A percentile compares a stretch with the other conserved stretches of the same genome.
phyloP scores from a whole-genome alignment of 2,888 invertebrate species.

The Tenthredo amoena region DNA sequence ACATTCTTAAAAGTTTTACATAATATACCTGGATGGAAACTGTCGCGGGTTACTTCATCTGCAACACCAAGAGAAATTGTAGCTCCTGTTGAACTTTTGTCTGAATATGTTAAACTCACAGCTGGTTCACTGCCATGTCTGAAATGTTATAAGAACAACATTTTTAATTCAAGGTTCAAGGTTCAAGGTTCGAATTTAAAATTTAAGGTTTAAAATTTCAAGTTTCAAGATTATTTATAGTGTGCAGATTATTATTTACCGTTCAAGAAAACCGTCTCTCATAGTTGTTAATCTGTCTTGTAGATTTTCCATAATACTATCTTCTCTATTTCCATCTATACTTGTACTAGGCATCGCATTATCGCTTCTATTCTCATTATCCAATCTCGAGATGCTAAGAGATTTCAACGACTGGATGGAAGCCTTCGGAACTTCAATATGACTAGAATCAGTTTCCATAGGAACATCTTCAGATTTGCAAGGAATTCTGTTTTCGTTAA shows the following conservation, averaged over 20 bases:
- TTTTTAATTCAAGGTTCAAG: slow-evolving; percentile 37
- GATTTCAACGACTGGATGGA: slow-evolving; percentile 67
- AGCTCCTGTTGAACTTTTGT: slow-evolving; percentile 83
- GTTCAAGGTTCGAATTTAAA: slow-evolving; percentile 6
- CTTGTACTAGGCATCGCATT: slow-evolving; percentile 60
- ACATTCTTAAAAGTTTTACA: background rate
- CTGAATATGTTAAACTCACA: slow-evolving; percentile 82
- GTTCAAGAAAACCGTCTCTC: slow-evolving; percentile 82
- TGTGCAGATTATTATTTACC: slow-evolving; percentile 65
- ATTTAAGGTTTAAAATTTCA: background rate
- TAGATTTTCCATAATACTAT: slow-evolving; percentile 75
- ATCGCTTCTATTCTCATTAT: slow-evolving; percentile 57
- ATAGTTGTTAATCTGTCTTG: slow-evolving; percentile 78
- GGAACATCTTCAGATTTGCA: slow-evolving; percentile 64
- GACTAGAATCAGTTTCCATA: slow-evolving; percentile 74
- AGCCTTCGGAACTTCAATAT: slow-evolving; percentile 65
- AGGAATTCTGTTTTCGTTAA: slow-evolving; percentile 56
- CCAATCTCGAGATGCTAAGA: slow-evolving; percentile 59
- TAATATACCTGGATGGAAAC: slow-evolving; percentile 71
- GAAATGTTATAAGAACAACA: slow-evolving; percentile 46
- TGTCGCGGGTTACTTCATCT: slow-evolving; percentile 76
- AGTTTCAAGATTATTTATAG: background rate
- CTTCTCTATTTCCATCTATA: slow-evolving; percentile 67
- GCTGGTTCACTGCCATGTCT: slow-evolving; percentile 82
- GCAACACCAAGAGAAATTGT: slow-evolving; percentile 80